These are phyloP conservation scores for Cheilosia soror DNA, from an alignment of 2,888 invertebrate genomes.

Conservation along the genomic window DNA sequence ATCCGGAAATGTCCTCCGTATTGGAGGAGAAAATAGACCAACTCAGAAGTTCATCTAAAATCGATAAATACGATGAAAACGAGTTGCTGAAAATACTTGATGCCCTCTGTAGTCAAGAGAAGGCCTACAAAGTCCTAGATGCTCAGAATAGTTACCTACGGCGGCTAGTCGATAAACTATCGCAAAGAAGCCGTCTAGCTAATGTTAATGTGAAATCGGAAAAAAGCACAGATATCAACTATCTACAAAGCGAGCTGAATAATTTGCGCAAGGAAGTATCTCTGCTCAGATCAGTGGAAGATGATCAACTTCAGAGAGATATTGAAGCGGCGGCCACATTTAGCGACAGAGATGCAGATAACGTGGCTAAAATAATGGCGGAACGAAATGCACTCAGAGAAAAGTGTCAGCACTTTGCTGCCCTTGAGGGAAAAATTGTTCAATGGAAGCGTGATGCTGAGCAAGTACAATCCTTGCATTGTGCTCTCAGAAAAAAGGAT, in stretches of 20 bases:
- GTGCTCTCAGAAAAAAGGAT: slow-evolving; percentile 39
- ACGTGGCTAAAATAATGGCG: slow-evolving; percentile 77
- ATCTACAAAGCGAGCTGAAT: slow-evolving; percentile 79
- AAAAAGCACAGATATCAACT: slow-evolving; percentile 77
- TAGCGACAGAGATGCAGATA: slow-evolving; percentile 76
- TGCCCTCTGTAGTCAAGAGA: slow-evolving; percentile 76
- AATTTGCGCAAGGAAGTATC: slow-evolving; percentile 78
- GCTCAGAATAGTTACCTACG: slow-evolving; percentile 79
- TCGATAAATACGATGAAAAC: slow-evolving; percentile 78
- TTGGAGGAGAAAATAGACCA: slow-evolving; percentile 78
- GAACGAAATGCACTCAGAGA: slow-evolving; percentile 76
- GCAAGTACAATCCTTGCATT: slow-evolving; percentile 76
- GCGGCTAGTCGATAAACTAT: slow-evolving; percentile 79
- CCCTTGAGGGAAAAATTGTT: slow-evolving; percentile 37
- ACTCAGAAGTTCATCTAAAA: slow-evolving; percentile 77
- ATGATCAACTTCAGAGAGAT: slow-evolving; percentile 73
- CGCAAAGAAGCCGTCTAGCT: slow-evolving; percentile 75
- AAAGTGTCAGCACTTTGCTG: slow-evolving; percentile 45
- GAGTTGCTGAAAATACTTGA: slow-evolving; percentile 77
- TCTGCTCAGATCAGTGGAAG: slow-evolving; percentile 78
- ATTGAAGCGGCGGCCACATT: background rate
- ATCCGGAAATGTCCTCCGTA: slow-evolving; percentile 76
- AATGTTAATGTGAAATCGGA: slow-evolving; percentile 78
- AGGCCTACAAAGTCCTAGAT: slow-evolving; percentile 78
- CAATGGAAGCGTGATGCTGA: slow-evolving; percentile 77